These are phyloP conservation scores for Esperia sulphurella DNA, from an alignment of 2,888 invertebrate species.

Conservation along the genomic window DNA sequence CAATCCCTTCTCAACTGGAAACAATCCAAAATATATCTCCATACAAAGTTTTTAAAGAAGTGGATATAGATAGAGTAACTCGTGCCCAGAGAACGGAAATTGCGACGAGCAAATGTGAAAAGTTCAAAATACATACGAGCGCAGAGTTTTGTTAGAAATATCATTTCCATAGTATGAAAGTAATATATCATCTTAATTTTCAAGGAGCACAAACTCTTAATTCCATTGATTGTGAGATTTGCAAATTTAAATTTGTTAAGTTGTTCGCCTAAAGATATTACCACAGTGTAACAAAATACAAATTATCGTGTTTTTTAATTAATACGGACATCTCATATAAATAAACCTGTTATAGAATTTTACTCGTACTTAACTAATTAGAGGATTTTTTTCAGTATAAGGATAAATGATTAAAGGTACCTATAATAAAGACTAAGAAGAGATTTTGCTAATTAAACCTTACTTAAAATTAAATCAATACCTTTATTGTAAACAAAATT, in stretches of 20 bases:
- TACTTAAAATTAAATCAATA: no score
- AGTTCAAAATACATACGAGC: slow-evolving; percentile 42
- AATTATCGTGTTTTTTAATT: no score
- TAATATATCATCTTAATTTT: slow-evolving; percentile 14
- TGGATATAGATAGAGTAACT: slow-evolving; percentile 7
- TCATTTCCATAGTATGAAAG: slow-evolving; percentile 35
- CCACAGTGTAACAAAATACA: no score
- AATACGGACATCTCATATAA: no score
- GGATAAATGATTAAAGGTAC: no score
- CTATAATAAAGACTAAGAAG: no score
- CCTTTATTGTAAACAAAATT: no score
- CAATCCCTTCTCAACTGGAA: slow-evolving; percentile 1
- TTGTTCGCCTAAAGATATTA: no score
- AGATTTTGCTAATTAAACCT: no score
- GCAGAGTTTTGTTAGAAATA: slow-evolving; percentile 29
- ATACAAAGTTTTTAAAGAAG: slow-evolving; percentile 13
- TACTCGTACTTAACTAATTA: no score
- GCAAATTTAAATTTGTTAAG: not conserved
- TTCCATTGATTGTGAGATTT: not conserved
- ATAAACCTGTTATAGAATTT: no score
- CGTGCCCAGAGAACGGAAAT: slow-evolving; percentile 40
- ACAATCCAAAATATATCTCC: not conserved
- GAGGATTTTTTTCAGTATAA: no score
- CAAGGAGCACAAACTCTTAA: not conserved
- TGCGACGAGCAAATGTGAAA: slow-evolving; percentile 55